Base-by-base conservation (phyloP, 2,113 vertebrate species). In the Porphyrio hochstetteri region DNA sequence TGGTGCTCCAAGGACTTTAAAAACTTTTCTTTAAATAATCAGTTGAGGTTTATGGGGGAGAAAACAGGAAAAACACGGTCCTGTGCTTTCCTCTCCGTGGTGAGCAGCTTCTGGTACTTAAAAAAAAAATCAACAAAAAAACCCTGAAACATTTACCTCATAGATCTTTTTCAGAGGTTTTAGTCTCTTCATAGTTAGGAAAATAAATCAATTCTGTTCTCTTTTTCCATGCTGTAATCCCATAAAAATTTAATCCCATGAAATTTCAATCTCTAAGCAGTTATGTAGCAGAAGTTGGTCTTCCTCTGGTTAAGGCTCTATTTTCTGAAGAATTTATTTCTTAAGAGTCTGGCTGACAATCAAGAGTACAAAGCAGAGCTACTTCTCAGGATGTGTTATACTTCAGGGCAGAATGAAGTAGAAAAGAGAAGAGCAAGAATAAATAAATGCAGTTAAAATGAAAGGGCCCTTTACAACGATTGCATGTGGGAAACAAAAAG, bases 21-120 rank as follows among this genome's bases (percentile, higher is more conserved):
- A 53, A 68, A 35, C 18, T 52, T 85, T 38, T 60, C 20, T 84
- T 91, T 63, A 59, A 77, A 50, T 3, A 31, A 3, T 38, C 1
- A 3, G 1, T 46, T 9, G 8, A 7, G 2, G 16, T 16, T 56
- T 36, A 70, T 3, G 7, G 1, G 2, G 25, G 3, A 69, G 5
- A 55, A 82, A 53, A 65, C 7, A 9, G 21, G 19, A 25, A 33
- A 71, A 82, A 44, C 23, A 35, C 2, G 24, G 5, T 63, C 5
- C 29, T 79, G 3, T 55, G 42, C 6, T 75, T 48, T 75, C 74
- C 60, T 11, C 10, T 85, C 10, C 9, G 13, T n/a, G 5, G 55
- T 20, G 5, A 56, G 11, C 10, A 38, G 23, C 23, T 64, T 70
- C 12, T 61, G 31, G 5, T 59, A 70, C 24, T 46, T 14, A 42